These are phyloP conservation scores for Asteroscopus sphinx DNA, from an alignment of 2,888 invertebrate species.

Conservation along the genomic window DNA sequence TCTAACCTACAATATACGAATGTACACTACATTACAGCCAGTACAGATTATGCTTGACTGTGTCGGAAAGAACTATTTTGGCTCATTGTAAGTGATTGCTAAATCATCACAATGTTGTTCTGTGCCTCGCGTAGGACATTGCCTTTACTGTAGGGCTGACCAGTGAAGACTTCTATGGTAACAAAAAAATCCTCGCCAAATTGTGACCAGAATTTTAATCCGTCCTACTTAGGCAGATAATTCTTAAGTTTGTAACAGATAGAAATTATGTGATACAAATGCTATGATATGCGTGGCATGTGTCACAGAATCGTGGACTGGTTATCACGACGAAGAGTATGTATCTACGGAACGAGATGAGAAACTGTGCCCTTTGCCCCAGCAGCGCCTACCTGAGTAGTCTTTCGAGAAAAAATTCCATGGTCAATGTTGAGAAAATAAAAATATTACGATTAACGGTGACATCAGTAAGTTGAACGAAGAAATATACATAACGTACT, in stretches of 20 bases:
- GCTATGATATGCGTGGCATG: slow-evolving; percentile 29
- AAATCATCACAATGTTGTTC: slow-evolving; percentile 83
- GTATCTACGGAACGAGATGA: slow-evolving; percentile 19
- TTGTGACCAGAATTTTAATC: slow-evolving; percentile 42
- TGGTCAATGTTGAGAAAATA: slow-evolving; percentile 18
- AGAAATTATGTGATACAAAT: slow-evolving; percentile 13
- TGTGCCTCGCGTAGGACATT: slow-evolving; percentile 79
- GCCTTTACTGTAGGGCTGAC: slow-evolving; percentile 70
- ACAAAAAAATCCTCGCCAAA: slow-evolving; percentile 29
- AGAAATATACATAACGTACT: too few relatives aligned
- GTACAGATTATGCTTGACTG: slow-evolving; percentile 63
- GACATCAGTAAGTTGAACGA: too few relatives aligned
- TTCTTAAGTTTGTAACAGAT: slow-evolving; percentile 22
- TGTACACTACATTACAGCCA: too few relatives aligned
- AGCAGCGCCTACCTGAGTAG: slow-evolving; percentile 17
- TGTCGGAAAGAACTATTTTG: slow-evolving; percentile 81
- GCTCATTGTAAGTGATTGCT: slow-evolving; percentile 77
- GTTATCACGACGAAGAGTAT: slow-evolving; percentile 15
- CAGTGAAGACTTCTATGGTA: slow-evolving; percentile 8
- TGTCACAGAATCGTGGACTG: slow-evolving; percentile 20
- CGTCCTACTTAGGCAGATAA: slow-evolving; percentile 23
- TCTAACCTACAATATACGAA: slow-evolving; percentile 25
- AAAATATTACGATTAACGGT: slow-evolving; percentile 3
- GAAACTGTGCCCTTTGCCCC: slow-evolving; percentile 37
- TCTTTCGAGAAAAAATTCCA: slow-evolving; percentile 8